Base-by-base conservation (phyloP, 2,888 invertebrate species). In the Notodonta dromedarius region DNA sequence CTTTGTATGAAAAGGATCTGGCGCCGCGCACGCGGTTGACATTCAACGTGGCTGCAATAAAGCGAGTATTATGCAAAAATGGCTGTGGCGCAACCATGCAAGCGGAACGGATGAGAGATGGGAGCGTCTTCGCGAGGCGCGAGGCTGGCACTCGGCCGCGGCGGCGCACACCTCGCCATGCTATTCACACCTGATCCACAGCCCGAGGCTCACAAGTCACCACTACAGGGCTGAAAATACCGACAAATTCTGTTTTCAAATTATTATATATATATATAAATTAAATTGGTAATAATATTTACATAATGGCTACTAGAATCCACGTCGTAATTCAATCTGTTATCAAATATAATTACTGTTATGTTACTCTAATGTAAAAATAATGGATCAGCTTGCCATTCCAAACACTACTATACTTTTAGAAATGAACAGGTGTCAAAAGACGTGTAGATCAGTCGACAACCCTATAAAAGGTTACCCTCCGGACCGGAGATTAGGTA, bases 21-120 rank as follows among this genome's bases (percentile, higher is more conserved):
- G 6, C 46, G 46, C 12, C 44, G 12, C 13, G 44, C 78, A 76
- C 83, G 85, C 74, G 77, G 84, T 85, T 90, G 89, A 87, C 89
- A 91, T 90, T 89, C 86, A 86, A 77, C 74, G 75, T 73, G 73
- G 77, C 79, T 82, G 87, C 85, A 87, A 86, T 87, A 83, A 84
- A 84, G 78, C 78, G 65, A 66, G 82, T 82, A 84, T 90, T 88
- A 89, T 88, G 89, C 86, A 88, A 86, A 55, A 82, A 84, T 79
- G 74, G 80, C 71, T 73, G 76, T 88, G 87, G 84, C 85, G 85
- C 86, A 87, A 89, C 80, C 69, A 71, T 77, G 73, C 75, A 73
- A 75, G 72, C 61, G 68, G 62, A 73, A 72, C 70, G 66, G 5
- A 35, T 11, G 65, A 73, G 0, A 16, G 66, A 71, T 71, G 65